phyloP scores from a whole-genome alignment of 2,888 invertebrate genomes.

The Macrosiphum euphorbiae region DNA sequence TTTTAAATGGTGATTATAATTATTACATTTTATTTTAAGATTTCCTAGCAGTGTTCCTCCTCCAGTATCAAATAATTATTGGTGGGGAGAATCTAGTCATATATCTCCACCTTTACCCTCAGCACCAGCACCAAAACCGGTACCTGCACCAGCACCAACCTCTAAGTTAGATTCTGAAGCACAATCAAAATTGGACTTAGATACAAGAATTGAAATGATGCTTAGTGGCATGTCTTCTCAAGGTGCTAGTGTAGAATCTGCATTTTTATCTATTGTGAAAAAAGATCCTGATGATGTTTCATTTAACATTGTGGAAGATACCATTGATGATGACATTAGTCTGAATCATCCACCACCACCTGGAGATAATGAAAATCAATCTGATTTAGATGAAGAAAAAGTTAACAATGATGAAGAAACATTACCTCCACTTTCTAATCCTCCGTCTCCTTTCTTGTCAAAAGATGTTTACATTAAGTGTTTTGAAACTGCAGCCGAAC shows the following conservation, averaged over 20 bases:
- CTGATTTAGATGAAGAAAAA: constrained; percentile 67
- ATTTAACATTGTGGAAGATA: constrained; percentile 65
- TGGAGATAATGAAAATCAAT: constrained; percentile 66
- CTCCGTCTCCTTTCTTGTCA: constrained; percentile 84
- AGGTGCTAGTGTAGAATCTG: constrained; percentile 75
- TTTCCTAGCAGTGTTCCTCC: constrained; percentile 50
- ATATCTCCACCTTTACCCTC: constrained; percentile 43
- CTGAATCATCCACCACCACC: constrained; percentile 65
- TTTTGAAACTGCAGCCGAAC: constrained; percentile 75
- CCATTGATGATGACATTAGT: constrained; percentile 67
- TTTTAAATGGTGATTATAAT: background rate
- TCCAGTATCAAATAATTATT: constrained; percentile 49
- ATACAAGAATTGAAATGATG: constrained; percentile 87
- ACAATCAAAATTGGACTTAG: constrained; percentile 71
- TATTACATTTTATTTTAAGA: constrained; percentile 40
- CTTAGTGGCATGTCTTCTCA: constrained; percentile 79
- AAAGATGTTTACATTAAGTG: constrained; percentile 79
- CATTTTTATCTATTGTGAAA: constrained; percentile 68
- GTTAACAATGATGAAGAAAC: constrained; percentile 68
- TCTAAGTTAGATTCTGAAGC: constrained; percentile 53
- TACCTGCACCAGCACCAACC: constrained; percentile 5
- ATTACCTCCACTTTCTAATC: constrained; percentile 75
- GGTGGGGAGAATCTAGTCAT: constrained; percentile 58
- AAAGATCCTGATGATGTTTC: constrained; percentile 36
- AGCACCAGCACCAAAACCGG: constrained; percentile 19